Base-by-base conservation (phyloP, 2,888 invertebrate species). In the Mythimna lalbum region DNA sequence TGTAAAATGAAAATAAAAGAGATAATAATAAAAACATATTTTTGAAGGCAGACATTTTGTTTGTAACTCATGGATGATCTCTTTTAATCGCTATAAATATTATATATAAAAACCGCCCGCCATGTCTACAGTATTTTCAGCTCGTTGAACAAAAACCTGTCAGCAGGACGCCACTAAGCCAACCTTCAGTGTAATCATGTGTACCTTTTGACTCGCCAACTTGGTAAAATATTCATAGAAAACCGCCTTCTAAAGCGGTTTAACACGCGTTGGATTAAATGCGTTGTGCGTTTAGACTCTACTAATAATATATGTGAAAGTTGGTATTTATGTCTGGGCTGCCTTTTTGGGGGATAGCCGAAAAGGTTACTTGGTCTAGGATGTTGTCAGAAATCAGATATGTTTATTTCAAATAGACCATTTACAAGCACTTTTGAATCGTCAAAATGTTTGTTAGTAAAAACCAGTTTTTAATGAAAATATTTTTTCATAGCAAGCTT, bases 191-290 rank as follows among this genome's bases (percentile, higher is more conserved):
- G 43, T 73, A 80, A 74, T 73, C 74, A 80, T 63, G 55, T 74
- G 36, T 75, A 27, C 52, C 50, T 63, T 59, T 64, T 23, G 76
- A 73, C 75, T 79, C 49, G 43, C 53, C 49, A 50, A 55, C 21
- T 80, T 6, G 12, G 52, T 76, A 81, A 81, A 76, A 76, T 76
- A 76, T 76, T 81, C 81, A 73, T 68, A 50, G 81, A 53, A 55
- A 72, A 43, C 7, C 49, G 57, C 3, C 21, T 74, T n/a, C 5
- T 33, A 80, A 75, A 75, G 39, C 49, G 12, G 39, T 59, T 80
- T 53, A 59, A 64, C 47, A 53, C 47, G 47, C 31, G 36, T 52
- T 33, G 31, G 21, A 33, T 53, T 80, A 75, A 64, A 53, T 39
- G 49, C 47, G 23, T 33, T 33, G 23, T 57, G 21, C 17, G 76